Conservation (phyloP, 2,797 vertebrate species). For the Spondyliosoma cantharus region DNA sequence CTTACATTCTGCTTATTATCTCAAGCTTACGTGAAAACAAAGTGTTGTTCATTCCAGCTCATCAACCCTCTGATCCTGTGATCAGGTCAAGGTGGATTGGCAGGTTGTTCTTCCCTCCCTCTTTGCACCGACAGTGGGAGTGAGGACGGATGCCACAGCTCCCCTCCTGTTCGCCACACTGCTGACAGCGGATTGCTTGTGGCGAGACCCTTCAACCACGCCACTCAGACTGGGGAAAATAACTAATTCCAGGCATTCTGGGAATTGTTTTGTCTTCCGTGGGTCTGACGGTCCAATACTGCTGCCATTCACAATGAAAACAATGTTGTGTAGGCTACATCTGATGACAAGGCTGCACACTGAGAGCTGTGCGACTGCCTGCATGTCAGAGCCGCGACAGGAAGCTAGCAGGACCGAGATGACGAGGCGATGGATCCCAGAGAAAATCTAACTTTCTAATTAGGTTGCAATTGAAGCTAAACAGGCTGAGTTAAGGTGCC, state of each 20-base stretch:
- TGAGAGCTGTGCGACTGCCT: constrained; percentile 7
- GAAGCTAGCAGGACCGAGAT: background rate
- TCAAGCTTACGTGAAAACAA: background rate
- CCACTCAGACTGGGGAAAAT: constrained; percentile 51
- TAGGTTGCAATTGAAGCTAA: constrained; percentile 41
- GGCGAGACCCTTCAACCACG: constrained; percentile 59
- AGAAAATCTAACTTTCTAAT: constrained; percentile 35
- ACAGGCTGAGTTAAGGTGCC: constrained; percentile 15
- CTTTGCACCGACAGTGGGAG: constrained; percentile 16
- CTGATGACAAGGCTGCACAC: constrained; percentile 44
- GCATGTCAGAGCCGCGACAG: background rate
- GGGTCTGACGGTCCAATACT: constrained; percentile 56
- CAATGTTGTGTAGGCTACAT: constrained; percentile 56
- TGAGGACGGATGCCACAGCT: constrained; percentile 36
- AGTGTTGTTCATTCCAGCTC: background rate
- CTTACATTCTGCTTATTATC: background rate
- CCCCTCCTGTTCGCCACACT: constrained; percentile 38
- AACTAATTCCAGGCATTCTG: constrained; percentile 77
- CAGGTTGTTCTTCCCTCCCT: background rate
- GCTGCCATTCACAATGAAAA: constrained; percentile 53
- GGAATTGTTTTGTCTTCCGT: constrained; percentile 75
- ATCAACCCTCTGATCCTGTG: background rate
- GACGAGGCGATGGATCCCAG: background rate
- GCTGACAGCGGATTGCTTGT: constrained; percentile 57
- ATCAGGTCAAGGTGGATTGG: constrained; percentile 8